Conservation (phyloP, 1,140 invertebrate genomes). For the Euura saliciscinereae region DNA sequence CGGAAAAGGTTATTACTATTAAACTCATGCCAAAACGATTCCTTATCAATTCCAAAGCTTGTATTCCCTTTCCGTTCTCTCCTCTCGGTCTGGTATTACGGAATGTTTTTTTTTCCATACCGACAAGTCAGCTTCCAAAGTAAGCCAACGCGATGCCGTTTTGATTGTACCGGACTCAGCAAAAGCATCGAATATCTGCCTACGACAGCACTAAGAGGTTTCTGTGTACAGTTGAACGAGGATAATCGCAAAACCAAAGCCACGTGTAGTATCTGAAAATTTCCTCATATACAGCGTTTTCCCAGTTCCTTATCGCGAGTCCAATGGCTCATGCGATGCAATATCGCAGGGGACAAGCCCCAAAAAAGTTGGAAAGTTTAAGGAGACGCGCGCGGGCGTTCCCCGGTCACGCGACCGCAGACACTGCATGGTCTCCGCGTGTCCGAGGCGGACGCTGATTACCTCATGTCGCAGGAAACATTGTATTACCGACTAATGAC, state of each 20-base stretch:
- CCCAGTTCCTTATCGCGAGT: neutral
- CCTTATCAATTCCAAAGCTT: no score
- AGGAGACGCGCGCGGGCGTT: slow-evolving; percentile 33
- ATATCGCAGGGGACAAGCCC: neutral
- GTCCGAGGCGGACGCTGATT: slow-evolving; percentile 23
- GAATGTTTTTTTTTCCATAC: no score
- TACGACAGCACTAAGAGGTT: neutral
- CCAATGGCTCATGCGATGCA: neutral
- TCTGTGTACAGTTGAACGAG: neutral
- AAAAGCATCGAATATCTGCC: neutral
- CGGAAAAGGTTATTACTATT: no score
- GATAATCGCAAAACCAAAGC: neutral
- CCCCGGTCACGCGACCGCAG: slow-evolving; percentile 21
- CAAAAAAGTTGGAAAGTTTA: neutral
- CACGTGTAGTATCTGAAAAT: neutral
- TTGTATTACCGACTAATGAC: slow-evolving; percentile 26
- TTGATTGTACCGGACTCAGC: neutral
- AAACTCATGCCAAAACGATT: no score
- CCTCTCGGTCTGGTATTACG: no score
- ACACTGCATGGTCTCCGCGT: slow-evolving; percentile 13
- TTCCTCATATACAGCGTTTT: no score
- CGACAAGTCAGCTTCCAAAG: no score
- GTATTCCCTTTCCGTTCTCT: no score
- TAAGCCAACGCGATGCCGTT: no score
- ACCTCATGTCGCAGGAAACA: slow-evolving; percentile 36